phyloP scores from a whole-genome alignment of 2,113 vertebrate species.

The Ailurus styani region DNA sequence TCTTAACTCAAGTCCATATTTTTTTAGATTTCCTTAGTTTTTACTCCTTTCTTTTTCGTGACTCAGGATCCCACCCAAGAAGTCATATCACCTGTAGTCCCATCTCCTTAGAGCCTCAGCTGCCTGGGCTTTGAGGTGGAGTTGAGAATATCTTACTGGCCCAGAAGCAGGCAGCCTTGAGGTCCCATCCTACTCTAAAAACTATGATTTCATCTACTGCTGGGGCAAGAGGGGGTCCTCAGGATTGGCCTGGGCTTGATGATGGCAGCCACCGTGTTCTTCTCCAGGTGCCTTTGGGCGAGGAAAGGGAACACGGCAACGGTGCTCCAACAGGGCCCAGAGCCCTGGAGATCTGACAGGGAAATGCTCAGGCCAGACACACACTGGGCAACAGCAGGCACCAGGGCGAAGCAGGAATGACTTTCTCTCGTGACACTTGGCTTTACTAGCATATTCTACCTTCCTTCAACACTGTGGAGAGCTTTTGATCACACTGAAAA shows the following conservation, averaged over 20 bases:
- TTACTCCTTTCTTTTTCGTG: neutral
- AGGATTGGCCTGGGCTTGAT: neutral
- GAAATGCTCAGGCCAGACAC: neutral
- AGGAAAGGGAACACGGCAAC: neutral
- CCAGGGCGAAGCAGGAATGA: neutral
- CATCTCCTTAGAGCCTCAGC: neutral
- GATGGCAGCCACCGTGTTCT: neutral
- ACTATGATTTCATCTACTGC: neutral
- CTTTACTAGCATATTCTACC: neutral
- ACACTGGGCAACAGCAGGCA: neutral
- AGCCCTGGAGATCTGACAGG: neutral
- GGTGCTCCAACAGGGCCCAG: neutral
- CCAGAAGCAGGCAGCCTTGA: neutral
- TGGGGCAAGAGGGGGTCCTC: rapidly evolving
- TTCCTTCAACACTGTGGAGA: neutral
- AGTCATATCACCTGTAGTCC: neutral
- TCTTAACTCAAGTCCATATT: neutral
- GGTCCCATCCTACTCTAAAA: no score
- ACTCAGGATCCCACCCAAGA: neutral
- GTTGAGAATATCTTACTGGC: neutral
- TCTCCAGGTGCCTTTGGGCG: neutral
- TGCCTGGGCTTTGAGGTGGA: neutral
- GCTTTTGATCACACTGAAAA: neutral
- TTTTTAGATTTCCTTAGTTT: neutral
- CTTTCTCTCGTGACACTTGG: neutral